Conservation (phyloP, 2,888 invertebrate species). For the Exocentrus adspersus region DNA sequence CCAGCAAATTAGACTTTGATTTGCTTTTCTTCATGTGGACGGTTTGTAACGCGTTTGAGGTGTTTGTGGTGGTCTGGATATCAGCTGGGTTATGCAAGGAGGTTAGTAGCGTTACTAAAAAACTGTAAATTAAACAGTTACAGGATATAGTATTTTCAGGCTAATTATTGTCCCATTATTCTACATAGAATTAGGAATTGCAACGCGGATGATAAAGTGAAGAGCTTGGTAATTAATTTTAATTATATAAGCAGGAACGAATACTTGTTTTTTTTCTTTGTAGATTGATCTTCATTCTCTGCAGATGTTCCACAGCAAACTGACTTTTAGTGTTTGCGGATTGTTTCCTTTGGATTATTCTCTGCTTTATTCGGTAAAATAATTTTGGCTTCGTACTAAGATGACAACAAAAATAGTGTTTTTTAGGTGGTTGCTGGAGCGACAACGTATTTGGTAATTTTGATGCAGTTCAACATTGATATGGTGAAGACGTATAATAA, state of each 20-base stretch:
- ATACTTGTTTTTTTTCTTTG: no score
- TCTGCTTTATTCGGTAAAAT: constrained; percentile 52
- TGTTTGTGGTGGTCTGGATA: constrained; percentile 51
- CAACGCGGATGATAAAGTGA: constrained; percentile 47
- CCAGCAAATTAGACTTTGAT: constrained; percentile 38
- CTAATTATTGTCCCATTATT: constrained; percentile 52
- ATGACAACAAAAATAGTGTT: neutral
- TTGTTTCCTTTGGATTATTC: constrained; percentile 55
- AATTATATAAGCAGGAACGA: no score
- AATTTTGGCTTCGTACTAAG: neutral
- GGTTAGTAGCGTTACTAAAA: no score
- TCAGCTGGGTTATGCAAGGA: constrained; percentile 52
- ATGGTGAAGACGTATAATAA: constrained; percentile 19
- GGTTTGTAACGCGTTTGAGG: constrained; percentile 50
- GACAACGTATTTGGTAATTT: constrained; percentile 54
- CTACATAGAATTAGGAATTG: constrained; percentile 54
- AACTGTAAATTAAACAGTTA: constrained; percentile 1
- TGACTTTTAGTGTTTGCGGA: constrained; percentile 54
- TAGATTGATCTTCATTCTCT: constrained; percentile 56
- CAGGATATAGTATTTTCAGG: constrained; percentile 53
- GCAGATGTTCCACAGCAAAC: constrained; percentile 55
- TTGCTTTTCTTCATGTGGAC: constrained; percentile 51
- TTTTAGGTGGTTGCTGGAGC: constrained; percentile 55
- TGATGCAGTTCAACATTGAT: constrained; percentile 52
- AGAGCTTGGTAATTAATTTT: constrained; percentile 44